Evolutionary conservation across 2,888 invertebrate genomes (phyloP), one percentile per base, ranked within the genome.

Genomic region (Trypoxylon attenuatum): DNA sequence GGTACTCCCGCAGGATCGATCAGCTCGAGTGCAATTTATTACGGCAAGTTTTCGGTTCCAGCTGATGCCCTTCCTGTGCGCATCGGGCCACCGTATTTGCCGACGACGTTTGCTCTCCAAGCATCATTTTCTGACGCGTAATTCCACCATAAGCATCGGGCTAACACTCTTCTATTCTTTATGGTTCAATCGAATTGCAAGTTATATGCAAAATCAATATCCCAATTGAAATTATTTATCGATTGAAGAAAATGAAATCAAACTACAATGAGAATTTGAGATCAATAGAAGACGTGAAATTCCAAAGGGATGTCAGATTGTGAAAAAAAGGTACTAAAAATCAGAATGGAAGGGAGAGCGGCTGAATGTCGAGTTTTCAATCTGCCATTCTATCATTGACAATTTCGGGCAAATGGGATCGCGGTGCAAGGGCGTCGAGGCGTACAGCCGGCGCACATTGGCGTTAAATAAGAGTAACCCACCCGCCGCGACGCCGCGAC

Each of bases 371-470:
- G 76, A 77, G 78, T 84, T 85, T 85, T 85, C 84, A 85, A 85
- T 85, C 80, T 84, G 73, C 81, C 76, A 85, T 84, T 85, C 83
- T 83, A 85, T 86, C 83, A 85, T 83, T 82, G 85, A 85, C 84
- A 86, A 85, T 86, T 85, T 83, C 80, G 79, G 63, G 82, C 81
- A 84, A 84, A 84, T 82, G 77, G 79, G 82, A 85, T 88, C 64
- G 86, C 83, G 83, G 84, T 88, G 77, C 88, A 88, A 87, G 88
- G 88, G 88, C 89, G 88, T 83, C 84, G 88, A 87, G 89, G 89
- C 90, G 89, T 89, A 89, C 88, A 88, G 89, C 89, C 89, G 89
- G 89, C 88, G 88, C 90, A 91, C 90, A 91, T 91, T 90, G 90
- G 91, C 91, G 90, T 90, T 90, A 91, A 91, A 91, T 90, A 89